Evolutionary conservation across 2,113 vertebrate genomes (phyloP).

Genomic region (Rattus rattus): DNA sequence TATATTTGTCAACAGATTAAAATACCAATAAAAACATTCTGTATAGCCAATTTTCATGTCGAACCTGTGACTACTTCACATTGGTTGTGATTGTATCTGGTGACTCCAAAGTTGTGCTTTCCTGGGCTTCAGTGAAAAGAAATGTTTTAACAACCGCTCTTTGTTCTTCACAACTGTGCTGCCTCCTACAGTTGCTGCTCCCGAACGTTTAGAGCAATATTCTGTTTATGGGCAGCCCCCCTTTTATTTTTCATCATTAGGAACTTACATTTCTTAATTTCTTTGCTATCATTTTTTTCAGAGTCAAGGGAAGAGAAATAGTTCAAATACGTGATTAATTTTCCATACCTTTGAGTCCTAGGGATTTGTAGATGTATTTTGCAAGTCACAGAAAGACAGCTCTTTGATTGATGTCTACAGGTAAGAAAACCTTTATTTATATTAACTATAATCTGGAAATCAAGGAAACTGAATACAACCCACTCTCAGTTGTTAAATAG

Average conservation of each 20-base stretch:
- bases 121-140: background rate
- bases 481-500: slow-evolving; percentile 34
- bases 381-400: slow-evolving; percentile 8
- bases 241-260: background rate
- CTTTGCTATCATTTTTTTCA: slow-evolving; percentile 29
- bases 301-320: background rate
- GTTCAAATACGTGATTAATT: background rate
- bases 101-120: background rate
- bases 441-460: background rate
- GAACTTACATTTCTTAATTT: background rate
- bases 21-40: no score
- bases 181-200: background rate
- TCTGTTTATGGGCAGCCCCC: background rate
- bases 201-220: background rate
- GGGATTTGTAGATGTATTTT: slow-evolving; percentile 40
- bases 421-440: background rate
- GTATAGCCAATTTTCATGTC: background rate
- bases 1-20: background rate
- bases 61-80: background rate
- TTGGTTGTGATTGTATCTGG: background rate
- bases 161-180: background rate
- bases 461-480: background rate
- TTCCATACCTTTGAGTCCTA: background rate
- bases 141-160: background rate
- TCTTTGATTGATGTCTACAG: background rate